Conservation (phyloP, 2,113 vertebrate species). For the Malurus alboscapulatus region DNA sequence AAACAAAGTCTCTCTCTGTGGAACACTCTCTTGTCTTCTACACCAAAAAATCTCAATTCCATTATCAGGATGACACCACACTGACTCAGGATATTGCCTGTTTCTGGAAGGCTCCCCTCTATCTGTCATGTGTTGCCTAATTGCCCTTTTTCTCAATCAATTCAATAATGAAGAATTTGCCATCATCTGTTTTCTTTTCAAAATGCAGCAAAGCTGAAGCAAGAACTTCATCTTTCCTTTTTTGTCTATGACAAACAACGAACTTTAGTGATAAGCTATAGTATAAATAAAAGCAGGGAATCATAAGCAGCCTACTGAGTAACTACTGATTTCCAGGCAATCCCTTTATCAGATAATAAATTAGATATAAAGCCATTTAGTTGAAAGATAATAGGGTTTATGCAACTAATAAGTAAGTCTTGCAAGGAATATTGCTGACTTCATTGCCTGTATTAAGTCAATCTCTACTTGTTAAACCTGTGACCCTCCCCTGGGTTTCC, state of each 20-base stretch:
- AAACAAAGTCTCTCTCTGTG: background rate
- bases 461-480: conserved; percentile 37
- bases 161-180: background rate
- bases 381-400: conserved; percentile 62
- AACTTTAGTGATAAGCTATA: background rate
- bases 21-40: too few relatives aligned
- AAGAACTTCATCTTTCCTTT: background rate
- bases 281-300: conserved; percentile 16
- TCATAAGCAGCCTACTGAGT: background rate
- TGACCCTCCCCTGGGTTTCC: background rate
- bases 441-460: conserved; percentile 46
- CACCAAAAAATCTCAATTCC: background rate
- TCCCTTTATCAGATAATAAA: conserved; percentile 42
- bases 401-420: conserved; percentile 58
- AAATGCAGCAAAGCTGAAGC: background rate
- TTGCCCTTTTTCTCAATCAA: background rate
- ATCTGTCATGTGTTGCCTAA: background rate
- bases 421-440: conserved; percentile 65
- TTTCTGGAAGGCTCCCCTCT: background rate
- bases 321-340: conserved; percentile 16
- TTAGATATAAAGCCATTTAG: conserved; percentile 62
- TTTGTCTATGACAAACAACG: background rate
- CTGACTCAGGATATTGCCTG: background rate
- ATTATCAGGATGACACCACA: background rate
- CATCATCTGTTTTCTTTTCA: background rate